A percentile compares a stretch with the other conserved stretches of the same genome.
These are phyloP conservation scores for Montipora capricornis DNA, from an alignment of 64 coral and sea anemone genomes.

Conservation along the genomic window DNA sequence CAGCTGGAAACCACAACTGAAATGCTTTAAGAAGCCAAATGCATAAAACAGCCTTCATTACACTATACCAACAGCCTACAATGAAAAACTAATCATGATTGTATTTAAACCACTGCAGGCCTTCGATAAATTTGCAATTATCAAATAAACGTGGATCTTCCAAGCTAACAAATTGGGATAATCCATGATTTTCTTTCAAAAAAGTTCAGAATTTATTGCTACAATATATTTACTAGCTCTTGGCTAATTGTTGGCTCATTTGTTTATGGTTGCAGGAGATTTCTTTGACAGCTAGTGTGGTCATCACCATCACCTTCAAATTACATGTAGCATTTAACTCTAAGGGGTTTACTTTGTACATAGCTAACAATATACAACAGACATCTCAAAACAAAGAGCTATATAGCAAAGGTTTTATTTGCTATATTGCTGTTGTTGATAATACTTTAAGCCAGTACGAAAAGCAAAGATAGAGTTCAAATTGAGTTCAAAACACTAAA, in stretches of 20 bases:
- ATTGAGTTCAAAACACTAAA: background rate
- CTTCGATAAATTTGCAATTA: conserved; percentile 33
- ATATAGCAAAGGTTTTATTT: background rate
- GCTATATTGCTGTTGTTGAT: background rate
- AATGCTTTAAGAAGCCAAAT: conserved; percentile 13
- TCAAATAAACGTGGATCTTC: background rate
- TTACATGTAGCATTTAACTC: background rate
- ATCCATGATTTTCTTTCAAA: background rate
- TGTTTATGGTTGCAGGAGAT: background rate
- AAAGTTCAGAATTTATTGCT: background rate
- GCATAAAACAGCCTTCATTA: conserved; percentile 15
- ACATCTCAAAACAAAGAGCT: background rate
- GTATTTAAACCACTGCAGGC: conserved; percentile 45
- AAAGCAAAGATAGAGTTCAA: background rate
- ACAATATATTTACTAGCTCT: background rate
- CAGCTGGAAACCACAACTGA: conserved; percentile 62
- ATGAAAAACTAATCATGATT: conserved; percentile 43
- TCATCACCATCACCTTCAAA: background rate
- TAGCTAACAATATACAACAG: background rate
- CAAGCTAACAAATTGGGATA: background rate
- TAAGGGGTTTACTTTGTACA: background rate
- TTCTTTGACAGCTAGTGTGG: background rate
- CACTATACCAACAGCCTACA: conserved; percentile 14
- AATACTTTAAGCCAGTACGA: background rate
- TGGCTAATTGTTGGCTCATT: background rate